phyloP scores from a whole-genome alignment of 2,888 invertebrate species.

The Margaritifera margaritifera region DNA sequence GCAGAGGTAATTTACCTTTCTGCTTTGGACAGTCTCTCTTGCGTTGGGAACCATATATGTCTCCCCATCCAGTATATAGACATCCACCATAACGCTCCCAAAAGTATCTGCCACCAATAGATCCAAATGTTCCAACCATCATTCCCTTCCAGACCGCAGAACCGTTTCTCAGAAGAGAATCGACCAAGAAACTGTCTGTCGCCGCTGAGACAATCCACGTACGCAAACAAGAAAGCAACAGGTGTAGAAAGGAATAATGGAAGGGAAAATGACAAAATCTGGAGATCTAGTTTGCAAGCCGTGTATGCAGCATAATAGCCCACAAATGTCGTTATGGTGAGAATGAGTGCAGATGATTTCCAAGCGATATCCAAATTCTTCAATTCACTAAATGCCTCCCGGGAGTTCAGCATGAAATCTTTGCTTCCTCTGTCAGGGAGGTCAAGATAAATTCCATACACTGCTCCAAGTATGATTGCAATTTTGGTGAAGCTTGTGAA shows the following conservation, averaged over 20 bases:
- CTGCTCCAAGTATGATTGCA: too few relatives aligned
- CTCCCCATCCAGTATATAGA: slow-evolving; percentile 62
- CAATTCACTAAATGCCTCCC: too few relatives aligned
- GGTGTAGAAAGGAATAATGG: slow-evolving; percentile 72
- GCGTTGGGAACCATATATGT: too few relatives aligned
- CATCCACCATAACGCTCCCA: slow-evolving; percentile 50
- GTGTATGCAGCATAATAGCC: too few relatives aligned
- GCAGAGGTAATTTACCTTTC: slow-evolving; percentile 59
- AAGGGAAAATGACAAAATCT: slow-evolving; percentile 72
- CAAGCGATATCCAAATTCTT: too few relatives aligned
- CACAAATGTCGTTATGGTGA: too few relatives aligned
- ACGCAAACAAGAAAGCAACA: slow-evolving; percentile 36
- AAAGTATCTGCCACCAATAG: slow-evolving; percentile 27
- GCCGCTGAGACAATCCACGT: slow-evolving; percentile 20
- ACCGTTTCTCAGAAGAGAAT: slow-evolving; percentile 24
- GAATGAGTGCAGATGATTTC: too few relatives aligned
- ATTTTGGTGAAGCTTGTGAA: too few relatives aligned
- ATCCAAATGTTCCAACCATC: too few relatives aligned
- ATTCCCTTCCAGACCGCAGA: slow-evolving; percentile 3
- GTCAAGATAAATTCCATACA: slow-evolving; percentile 33
- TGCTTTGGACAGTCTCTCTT: slow-evolving; percentile 63
- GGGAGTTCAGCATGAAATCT: too few relatives aligned
- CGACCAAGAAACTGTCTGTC: slow-evolving; percentile 3
- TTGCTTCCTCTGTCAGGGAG: too few relatives aligned
- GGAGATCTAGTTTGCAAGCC: slow-evolving; percentile 75